A percentile compares a stretch with the other conserved stretches of the same genome.
Evolutionary conservation across 2,888 invertebrate species (phyloP).

Genomic region (Panzeria rudis): DNA sequence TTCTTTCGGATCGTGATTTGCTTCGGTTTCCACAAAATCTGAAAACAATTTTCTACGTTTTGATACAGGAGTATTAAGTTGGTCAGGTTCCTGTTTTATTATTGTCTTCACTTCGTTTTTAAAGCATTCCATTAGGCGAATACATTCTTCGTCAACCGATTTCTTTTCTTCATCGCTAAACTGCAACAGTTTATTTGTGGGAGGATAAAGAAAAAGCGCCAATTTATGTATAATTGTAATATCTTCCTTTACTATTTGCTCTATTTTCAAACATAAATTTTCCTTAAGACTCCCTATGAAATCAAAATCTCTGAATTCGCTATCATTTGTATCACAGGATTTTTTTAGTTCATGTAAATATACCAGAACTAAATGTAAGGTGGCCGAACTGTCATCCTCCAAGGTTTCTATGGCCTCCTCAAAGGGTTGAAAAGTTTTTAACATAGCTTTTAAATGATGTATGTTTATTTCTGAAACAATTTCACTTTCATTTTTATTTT

Average conservation of each 20-base stretch:
- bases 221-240: slow-evolving; percentile 34
- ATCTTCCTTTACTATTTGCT: neutral
- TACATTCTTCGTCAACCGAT: slow-evolving; percentile 6
- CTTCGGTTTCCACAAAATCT: slow-evolving; percentile 31
- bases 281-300: slow-evolving; percentile 32
- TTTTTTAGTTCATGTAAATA: slow-evolving; percentile 33
- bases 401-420: slow-evolving; percentile 33
- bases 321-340: slow-evolving; percentile 2
- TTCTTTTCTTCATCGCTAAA: slow-evolving; percentile 13
- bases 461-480: neutral
- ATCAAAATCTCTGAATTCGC: slow-evolving; percentile 14
- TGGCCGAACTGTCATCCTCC: slow-evolving; percentile 14
- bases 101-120: neutral
- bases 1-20: slow-evolving; percentile 4
- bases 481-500: neutral
- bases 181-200: slow-evolving; percentile 23
- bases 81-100: neutral
- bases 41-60: slow-evolving; percentile 31
- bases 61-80: neutral
- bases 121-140: slow-evolving; percentile 1
- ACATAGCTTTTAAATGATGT: slow-evolving; percentile 6
- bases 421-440: slow-evolving; percentile 17
- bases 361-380: slow-evolving; percentile 35
- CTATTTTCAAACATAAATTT: slow-evolving; percentile 1
- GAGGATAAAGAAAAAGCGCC: slow-evolving; percentile 24